Base-by-base conservation (phyloP, 2,888 invertebrate species). In the Heliconius ethilla region DNA sequence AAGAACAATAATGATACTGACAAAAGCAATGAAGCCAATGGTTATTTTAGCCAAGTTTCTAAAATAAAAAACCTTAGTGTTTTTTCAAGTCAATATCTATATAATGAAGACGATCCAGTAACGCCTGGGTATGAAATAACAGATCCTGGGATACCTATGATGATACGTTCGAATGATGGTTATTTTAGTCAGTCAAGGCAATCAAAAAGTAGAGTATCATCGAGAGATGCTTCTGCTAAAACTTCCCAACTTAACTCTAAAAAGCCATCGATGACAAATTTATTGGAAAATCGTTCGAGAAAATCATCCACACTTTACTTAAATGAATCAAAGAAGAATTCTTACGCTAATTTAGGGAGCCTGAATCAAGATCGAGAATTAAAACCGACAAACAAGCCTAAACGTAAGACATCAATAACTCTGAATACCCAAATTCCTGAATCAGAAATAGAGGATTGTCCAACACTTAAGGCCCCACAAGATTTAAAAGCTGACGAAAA, bases 101-200 rank as follows among this genome's bases (percentile, higher is more conserved):
- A 95, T 81, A 96, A 96, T 83, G 96, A 96, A 85, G 96, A 96
- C 83, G 95, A 96, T 73, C 95, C 95, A 18, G 89, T 95, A 10
- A 95, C 95, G 70, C 90, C 96, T 0, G 96, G 96, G 45, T 96
- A 96, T 84, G 96, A 96, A 89, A 96, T 96, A 37, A 95, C 95
- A 3, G 96, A 96, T 80, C 96, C 96, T 0, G 96, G 95, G 75
- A 94, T 96, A 10, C 96, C 96, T 0, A 97, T 96, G 96, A 94
- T 97, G 94, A 86, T 95, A 37, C 87, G 93, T 79, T 94, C 95
- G 13, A 96, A 96, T 81, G 96, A 96, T 83, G 96, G 96, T 3
- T 96, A 95, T 89, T 96, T 94, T 83, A 95, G 95, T 83, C 95
- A 94, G 75, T 94, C 94, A 4, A 87, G 92, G 67, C 94, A 93